Evolutionary conservation across 2,888 invertebrate species (phyloP).

Genomic region (Tipula confusa): DNA sequence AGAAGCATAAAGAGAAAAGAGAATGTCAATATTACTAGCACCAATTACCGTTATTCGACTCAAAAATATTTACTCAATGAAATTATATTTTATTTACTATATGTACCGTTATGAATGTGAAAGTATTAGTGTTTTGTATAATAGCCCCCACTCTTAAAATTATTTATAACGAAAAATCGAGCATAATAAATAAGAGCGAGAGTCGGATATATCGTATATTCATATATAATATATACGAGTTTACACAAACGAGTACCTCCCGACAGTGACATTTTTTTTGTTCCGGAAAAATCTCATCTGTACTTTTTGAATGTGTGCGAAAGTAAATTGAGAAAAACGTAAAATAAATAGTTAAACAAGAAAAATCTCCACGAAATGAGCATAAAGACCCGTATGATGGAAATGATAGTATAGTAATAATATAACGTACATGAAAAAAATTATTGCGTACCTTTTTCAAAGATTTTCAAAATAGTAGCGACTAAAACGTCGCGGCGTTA

Average conservation of each 20-base stretch:
- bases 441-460: constrained; percentile 13
- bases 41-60: neutral
- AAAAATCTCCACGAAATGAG: neutral
- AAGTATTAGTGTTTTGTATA: neutral
- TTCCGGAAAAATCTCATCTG: neutral
- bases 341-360: neutral
- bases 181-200: neutral
- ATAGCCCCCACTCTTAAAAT: neutral
- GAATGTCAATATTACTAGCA: neutral
- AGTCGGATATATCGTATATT: neutral
- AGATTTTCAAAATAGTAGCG: constrained; percentile 43
- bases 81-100: neutral
- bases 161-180: constrained; percentile 12
- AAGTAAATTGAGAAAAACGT: constrained; percentile 25
- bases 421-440: constrained; percentile 13
- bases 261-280: neutral
- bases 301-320: neutral
- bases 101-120: neutral
- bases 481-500: constrained; percentile 50
- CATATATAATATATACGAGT: too few relatives aligned
- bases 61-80: neutral
- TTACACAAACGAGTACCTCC: neutral
- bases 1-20: neutral
- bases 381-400: constrained; percentile 25
- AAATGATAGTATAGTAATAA: neutral